A percentile compares a stretch with the other conserved stretches of the same genome.
These are phyloP conservation scores for Pelecanus crispus DNA, from an alignment of 2,113 vertebrate species.

Conservation along the genomic window DNA sequence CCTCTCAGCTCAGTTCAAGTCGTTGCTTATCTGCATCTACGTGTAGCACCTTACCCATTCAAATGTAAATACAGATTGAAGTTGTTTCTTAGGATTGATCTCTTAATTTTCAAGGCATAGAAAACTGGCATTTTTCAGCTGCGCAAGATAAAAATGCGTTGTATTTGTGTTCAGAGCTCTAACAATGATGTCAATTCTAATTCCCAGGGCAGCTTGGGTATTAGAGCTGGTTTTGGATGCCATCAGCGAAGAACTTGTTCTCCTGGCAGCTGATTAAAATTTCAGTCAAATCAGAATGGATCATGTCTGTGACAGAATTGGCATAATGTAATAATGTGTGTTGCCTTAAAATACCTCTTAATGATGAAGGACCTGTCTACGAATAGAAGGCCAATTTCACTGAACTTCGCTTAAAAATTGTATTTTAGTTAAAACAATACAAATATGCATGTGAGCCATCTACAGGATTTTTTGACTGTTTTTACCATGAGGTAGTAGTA, in stretches of 20 bases:
- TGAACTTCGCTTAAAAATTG: background rate
- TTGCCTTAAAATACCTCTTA: slow-evolving; percentile 1
- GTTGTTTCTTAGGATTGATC: background rate
- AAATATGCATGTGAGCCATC: background rate
- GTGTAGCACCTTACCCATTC: background rate
- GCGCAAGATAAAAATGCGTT: background rate
- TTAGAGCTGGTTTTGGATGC: background rate
- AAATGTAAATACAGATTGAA: background rate
- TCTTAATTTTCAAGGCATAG: background rate
- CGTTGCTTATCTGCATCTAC: background rate
- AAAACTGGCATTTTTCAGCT: background rate
- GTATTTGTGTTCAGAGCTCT: background rate
- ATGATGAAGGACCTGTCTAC: background rate
- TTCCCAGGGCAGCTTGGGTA: background rate
- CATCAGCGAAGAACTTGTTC: background rate
- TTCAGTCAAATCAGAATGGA: background rate
- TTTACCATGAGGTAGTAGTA: background rate
- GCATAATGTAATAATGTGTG: background rate
- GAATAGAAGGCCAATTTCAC: background rate
- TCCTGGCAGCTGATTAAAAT: background rate
- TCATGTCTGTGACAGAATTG: background rate
- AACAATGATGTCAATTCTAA: background rate
- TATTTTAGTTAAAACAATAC: background rate
- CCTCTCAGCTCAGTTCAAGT: background rate
- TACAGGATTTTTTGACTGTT: background rate